These are phyloP conservation scores for Muscicapa adusta DNA, from an alignment of 2,113 vertebrate genomes.

Conservation along the genomic window DNA sequence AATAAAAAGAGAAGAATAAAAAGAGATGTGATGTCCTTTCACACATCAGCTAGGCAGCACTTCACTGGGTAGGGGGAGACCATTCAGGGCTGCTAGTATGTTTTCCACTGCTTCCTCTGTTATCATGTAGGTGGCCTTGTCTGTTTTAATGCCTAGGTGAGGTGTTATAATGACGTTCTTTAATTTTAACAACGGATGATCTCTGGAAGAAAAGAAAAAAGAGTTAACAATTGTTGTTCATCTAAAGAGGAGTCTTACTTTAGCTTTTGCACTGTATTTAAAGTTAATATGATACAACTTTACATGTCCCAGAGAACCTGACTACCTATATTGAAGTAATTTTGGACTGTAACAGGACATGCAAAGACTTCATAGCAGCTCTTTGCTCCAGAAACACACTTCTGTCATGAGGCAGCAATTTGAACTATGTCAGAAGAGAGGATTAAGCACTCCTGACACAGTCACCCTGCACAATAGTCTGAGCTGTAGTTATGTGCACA, in stretches of 20 bases:
- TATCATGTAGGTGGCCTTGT: neutral
- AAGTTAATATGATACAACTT: neutral
- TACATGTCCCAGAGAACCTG: neutral
- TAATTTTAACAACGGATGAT: slow-evolving; percentile 57
- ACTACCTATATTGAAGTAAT: neutral
- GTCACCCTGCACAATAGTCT: neutral
- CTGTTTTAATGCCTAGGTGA: slow-evolving; percentile 52
- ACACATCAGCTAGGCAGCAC: slow-evolving; percentile 23
- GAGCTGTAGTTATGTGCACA: neutral
- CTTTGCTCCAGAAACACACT: neutral
- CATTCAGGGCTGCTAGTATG: slow-evolving; percentile 41
- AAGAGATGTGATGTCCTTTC: neutral
- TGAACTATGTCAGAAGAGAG: neutral
- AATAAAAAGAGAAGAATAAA: neutral
- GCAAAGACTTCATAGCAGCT: neutral
- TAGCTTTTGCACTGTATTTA: neutral
- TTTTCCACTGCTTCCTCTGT: slow-evolving; percentile 52
- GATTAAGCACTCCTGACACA: neutral
- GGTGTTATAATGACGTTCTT: slow-evolving; percentile 58
- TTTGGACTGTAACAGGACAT: neutral
- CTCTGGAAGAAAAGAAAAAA: slow-evolving; percentile 49
- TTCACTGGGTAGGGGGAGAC: slow-evolving; percentile 56
- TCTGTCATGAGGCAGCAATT: neutral
- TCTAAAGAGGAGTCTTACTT: neutral
- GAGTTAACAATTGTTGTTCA: neutral